phyloP scores from a whole-genome alignment of 2,113 vertebrate genomes.

The Aphyosemion australe region DNA sequence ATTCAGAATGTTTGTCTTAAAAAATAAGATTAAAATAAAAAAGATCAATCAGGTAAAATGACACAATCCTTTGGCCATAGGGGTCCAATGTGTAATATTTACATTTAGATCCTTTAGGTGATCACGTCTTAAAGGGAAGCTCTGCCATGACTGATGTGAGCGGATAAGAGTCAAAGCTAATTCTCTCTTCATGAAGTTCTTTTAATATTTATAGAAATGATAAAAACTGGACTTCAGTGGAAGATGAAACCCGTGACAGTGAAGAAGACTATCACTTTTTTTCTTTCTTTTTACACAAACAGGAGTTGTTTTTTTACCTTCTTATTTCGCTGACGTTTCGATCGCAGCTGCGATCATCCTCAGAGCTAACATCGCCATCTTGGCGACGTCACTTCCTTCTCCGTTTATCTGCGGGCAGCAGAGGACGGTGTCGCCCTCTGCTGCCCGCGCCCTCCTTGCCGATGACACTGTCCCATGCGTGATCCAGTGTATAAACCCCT shows the following conservation, averaged over 20 bases:
- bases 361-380: no score
- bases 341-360: no score
- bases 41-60: conserved; percentile 33
- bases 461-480: no score
- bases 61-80: conserved; percentile 52
- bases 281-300: no score
- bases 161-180: no score
- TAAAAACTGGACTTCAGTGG: conserved; percentile 45
- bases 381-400: no score
- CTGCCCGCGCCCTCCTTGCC: no score
- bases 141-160: conserved; percentile 65
- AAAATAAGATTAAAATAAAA: conserved; percentile 4
- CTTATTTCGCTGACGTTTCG: no score
- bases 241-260: background rate
- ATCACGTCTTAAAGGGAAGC: conserved; percentile 64
- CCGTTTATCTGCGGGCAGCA: no score
- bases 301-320: no score
- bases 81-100: conserved; percentile 14
- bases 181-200: background rate
- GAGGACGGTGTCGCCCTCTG: no score
- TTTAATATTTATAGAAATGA: conserved; percentile 13
- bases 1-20: conserved; percentile 12
- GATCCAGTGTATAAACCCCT: no score
- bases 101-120: conserved; percentile 46
- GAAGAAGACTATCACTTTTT: conserved; percentile 1